phyloP scores from a whole-genome alignment of 2,888 invertebrate species.

The Neoascia interrupta region DNA sequence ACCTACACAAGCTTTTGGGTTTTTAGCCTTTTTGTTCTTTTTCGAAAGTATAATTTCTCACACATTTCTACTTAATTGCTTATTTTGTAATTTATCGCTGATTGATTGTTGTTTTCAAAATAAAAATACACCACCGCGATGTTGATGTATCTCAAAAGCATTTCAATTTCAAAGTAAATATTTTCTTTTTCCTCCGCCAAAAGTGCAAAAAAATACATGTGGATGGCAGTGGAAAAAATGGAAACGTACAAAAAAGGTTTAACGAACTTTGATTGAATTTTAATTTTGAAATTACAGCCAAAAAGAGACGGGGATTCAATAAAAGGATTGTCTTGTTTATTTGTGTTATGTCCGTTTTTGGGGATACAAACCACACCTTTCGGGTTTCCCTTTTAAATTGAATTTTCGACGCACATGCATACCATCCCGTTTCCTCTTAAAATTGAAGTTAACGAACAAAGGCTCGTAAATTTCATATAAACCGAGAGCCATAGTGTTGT shows the following conservation, averaged over 20 bases:
- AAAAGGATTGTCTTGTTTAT: constrained; percentile 61
- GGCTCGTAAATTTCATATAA: constrained; percentile 53
- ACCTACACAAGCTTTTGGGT: neutral
- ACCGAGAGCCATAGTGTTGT: constrained; percentile 2
- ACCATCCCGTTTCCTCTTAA: constrained; percentile 32
- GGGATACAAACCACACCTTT: constrained; percentile 64
- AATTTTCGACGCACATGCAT: neutral
- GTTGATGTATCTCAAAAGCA: no score
- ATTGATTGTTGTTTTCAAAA: constrained; percentile 38
- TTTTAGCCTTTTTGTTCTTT: neutral
- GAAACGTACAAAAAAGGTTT: constrained; percentile 35
- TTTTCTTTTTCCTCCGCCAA: constrained; percentile 7
- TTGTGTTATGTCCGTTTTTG: constrained; percentile 56
- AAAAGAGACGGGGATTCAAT: constrained; percentile 38
- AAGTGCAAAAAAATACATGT: no score
- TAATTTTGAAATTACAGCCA: constrained; percentile 31
- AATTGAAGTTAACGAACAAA: constrained; percentile 56
- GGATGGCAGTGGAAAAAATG: neutral
- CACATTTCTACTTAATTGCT: constrained; percentile 10
- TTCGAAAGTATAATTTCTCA: no score
- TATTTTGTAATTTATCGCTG: constrained; percentile 33
- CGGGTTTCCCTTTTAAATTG: constrained; percentile 29
- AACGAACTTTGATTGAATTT: constrained; percentile 62
- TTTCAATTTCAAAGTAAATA: constrained; percentile 26
- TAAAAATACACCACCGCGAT: neutral